Percentiles rank a stretch among this genome's conserved stretches.
Evolutionary conservation across 1,140 invertebrate species (phyloP).

Genomic region (Bombus polaris): DNA sequence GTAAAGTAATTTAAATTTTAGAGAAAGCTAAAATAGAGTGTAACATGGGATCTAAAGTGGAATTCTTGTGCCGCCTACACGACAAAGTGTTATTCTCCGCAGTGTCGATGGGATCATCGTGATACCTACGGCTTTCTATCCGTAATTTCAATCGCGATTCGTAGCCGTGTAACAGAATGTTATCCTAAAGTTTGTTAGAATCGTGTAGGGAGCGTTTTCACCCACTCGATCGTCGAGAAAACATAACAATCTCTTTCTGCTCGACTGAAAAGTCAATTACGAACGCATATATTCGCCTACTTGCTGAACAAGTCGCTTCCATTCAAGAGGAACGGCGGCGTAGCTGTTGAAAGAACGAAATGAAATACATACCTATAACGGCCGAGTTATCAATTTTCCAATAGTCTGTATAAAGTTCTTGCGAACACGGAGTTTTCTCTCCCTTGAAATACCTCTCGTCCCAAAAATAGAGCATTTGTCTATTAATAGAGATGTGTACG

Average conservation of each 20-base stretch:
- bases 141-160: conserved; percentile 4
- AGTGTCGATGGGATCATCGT: neutral
- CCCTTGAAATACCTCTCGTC: neutral
- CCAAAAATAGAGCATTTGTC: neutral
- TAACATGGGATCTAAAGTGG: neutral
- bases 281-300: conserved; percentile 8
- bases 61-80: conserved; percentile 3
- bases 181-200: conserved; percentile 43
- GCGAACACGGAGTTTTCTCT: neutral
- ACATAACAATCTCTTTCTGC: conserved; percentile 31
- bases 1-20: too few species aligned
- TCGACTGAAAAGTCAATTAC: conserved; percentile 38
- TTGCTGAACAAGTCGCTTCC: neutral
- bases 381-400: neutral
- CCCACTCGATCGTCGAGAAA: conserved; percentile 43
- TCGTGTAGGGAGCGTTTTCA: conserved; percentile 35
- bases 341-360: neutral
- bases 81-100: neutral
- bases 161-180: conserved; percentile 24
- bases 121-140: neutral
- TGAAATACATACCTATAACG: neutral
- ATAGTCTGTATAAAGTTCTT: neutral
- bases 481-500: neutral
- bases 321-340: neutral
- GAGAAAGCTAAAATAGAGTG: too few species aligned